Evolutionary conservation across 2,797 vertebrate genomes (phyloP), one percentile per base, ranked within the genome.

Genomic region (Tympanoctomys barrerae): DNA sequence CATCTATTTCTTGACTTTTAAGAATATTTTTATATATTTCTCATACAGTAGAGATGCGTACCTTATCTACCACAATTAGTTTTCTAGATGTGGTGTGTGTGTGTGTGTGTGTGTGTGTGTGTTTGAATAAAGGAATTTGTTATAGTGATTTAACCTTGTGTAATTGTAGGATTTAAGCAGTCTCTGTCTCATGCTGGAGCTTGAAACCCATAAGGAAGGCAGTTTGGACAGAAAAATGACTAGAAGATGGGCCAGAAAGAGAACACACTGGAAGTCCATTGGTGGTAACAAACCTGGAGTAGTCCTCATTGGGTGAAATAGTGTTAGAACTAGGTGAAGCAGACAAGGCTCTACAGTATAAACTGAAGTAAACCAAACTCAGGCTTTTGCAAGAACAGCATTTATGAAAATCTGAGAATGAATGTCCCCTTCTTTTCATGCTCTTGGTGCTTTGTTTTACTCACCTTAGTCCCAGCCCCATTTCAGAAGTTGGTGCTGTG

Each of bases 1-100:
- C 6, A 21, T 46, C n/a, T 94, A 33, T 79, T 96, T 92, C 22
- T 12, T 87, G 46, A 84, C 70, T 90, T 68, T 92, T 88, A 90
- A 66, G 79, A 87, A 12, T 12, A 71, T 88, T 64, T 95, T 79
- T 77, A 62, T 81, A 46, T 75, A 66, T 24, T 42, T 39, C 21
- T 73, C 36, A 73, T 42, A 42, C 42, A 39, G 52, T 54, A 84
- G 31, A 0, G 11, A 71, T 70, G 0, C 89, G 86, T n/a, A 89
- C 54, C 22, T 91, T 68, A n/a, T 46, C 39, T 89, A 49, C 7
- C 31, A 68, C 89, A 28, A 89, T 70, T 24, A 83, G 10, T 79
- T 94, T 84, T 2, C 33, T 92, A 8, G 57, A 11, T 16, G 12
- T 64, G 61, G 21, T 62, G 59, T 54, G 52, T 54, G 21, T 62